Evolutionary conservation across 1,140 invertebrate species (phyloP), one percentile per base, ranked within the genome.

Genomic region (Cotesia vestalis): DNA sequence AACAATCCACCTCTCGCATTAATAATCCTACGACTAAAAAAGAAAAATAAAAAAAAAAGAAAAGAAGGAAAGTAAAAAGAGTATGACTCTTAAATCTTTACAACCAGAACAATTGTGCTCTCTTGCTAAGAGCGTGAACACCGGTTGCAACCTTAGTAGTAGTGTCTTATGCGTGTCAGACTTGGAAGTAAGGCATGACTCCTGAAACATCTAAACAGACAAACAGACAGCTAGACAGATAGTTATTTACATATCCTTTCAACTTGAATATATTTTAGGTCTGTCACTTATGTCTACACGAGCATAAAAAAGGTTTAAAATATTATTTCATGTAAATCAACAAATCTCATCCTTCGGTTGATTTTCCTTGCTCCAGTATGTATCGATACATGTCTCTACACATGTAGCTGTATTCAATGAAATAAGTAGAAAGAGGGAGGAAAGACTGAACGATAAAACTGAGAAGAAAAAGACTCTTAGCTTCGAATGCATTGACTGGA

Each of bases 1-100:
- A 59, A 59, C 57, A 59, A 59, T 59, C 57, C 20, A 20, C 57
- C 57, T 59, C 57, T 59, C 57, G 27, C 57, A 59, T 59, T 59
- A 59, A 59, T 59, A 59, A 59, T 59, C 20, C 57, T 27, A 20
- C 27, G 57, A 59, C 17, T 14, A 46, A 11, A 4, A 46, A 46
- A 46, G 11, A 46, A 20, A 59, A 59, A 20, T 9, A 34, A 20
- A 59, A 59, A 9, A 59, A 59, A 59, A 59, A n/a, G n/a, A n/a
- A 17, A 17, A 17, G 17, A 17, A 17, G 17, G 17, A 6, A 59
- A 59, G n/a, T 8, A 59, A 20, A 59, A 59, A 20, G 27, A 20
- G 57, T 34, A 59, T 46, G 57, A 59, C 57, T 59, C 57, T 27
- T 59, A 20, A 59, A 59, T 59, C 57, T 27, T 27, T 59, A 59